phyloP scores from a whole-genome alignment of 2,888 invertebrate genomes.

The Netelia virgata region DNA sequence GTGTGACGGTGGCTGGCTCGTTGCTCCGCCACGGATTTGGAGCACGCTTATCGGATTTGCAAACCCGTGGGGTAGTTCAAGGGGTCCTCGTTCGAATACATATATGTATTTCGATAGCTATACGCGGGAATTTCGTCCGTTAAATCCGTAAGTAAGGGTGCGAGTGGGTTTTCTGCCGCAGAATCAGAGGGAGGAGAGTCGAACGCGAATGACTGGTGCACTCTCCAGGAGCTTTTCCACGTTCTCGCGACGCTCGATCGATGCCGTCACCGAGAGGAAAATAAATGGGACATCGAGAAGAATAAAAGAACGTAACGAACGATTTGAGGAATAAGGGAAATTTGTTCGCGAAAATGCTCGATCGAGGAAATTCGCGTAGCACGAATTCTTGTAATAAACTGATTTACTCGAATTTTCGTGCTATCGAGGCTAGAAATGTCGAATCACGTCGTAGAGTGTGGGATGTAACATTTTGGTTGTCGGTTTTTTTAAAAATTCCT shows the following conservation, averaged over 20 bases:
- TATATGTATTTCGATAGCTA: not conserved
- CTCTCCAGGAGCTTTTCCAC: slow-evolving; percentile 13
- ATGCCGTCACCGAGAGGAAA: not conserved
- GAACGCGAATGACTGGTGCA: not conserved
- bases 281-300: not conserved
- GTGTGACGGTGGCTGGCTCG: slow-evolving; percentile 23
- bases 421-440: no score
- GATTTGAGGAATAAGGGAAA: not conserved
- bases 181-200: slow-evolving; percentile 12
- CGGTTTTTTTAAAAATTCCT: no score
- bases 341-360: not conserved
- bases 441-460: no score
- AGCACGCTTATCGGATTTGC: slow-evolving; percentile 61
- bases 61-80: slow-evolving; percentile 24
- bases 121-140: slow-evolving; percentile 20
- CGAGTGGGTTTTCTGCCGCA: slow-evolving; percentile 4
- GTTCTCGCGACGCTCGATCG: slow-evolving; percentile 11
- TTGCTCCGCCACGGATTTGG: slow-evolving; percentile 45
- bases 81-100: slow-evolving; percentile 5
- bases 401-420: no score
- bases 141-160: slow-evolving; percentile 23
- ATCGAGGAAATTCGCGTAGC: not conserved
- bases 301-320: not conserved
- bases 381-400: not conserved
- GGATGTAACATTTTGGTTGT: no score